Conservation (phyloP, 2,888 invertebrate species). For the Cheilosia soror region DNA sequence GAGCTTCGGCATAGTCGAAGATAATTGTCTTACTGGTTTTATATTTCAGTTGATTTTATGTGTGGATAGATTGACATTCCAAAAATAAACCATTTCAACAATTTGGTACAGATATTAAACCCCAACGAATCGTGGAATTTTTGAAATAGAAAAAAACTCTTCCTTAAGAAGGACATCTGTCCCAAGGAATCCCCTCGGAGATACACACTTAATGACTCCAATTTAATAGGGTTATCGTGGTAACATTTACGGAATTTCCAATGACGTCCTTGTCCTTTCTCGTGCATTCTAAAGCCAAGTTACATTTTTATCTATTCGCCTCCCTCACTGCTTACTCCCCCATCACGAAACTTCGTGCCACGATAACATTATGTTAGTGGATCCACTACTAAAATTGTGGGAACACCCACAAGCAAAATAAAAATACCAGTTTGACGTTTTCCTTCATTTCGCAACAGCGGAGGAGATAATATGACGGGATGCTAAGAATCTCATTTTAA, state of each 20-base stretch:
- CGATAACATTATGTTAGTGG: background rate
- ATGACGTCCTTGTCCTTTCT: constrained; percentile 3
- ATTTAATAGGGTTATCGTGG: constrained; percentile 8
- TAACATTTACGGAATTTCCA: constrained; percentile 9
- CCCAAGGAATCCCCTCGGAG: background rate
- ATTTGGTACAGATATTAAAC: no score
- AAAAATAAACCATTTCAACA: no score
- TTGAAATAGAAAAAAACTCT: no score
- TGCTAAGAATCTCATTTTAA: constrained; percentile 9
- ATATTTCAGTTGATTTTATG: no score
- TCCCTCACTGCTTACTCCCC: no score
- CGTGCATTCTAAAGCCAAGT: background rate
- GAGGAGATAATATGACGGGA: background rate
- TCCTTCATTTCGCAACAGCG: background rate
- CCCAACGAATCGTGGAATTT: no score
- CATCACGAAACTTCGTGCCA: background rate
- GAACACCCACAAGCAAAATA: no score
- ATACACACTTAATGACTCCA: constrained; percentile 11
- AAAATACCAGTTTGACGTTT: background rate
- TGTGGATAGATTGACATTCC: no score
- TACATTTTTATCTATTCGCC: constrained; percentile 7
- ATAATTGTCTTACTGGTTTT: no score
- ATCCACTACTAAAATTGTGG: background rate
- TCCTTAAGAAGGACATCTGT: background rate
- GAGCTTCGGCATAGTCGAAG: no score